Percentiles rank a stretch among this genome's conserved stretches.
Evolutionary conservation across 2,113 vertebrate genomes (phyloP).

Genomic region (Thryonomys swinderianus): DNA sequence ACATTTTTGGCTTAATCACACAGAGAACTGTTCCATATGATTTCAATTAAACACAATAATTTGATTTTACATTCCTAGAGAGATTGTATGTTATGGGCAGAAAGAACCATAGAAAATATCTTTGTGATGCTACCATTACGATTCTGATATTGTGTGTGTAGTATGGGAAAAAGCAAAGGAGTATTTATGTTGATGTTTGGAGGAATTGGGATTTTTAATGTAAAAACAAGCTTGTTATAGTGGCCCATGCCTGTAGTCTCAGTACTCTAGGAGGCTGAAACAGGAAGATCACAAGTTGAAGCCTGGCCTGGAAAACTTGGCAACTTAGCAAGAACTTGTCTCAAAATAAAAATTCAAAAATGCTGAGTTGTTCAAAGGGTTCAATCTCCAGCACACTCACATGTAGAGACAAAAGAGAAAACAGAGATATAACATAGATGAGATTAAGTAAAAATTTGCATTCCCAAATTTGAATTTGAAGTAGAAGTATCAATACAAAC

Average conservation of each 20-base stretch:
- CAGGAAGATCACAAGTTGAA: not conserved
- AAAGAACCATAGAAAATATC: slow-evolving; percentile 35
- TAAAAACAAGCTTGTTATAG: not conserved
- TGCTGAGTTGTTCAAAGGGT: not conserved
- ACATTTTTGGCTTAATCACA: slow-evolving; percentile 31
- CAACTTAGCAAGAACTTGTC: not conserved
- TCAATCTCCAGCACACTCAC: not conserved
- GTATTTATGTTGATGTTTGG: slow-evolving; percentile 28
- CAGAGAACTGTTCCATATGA: slow-evolving; percentile 43
- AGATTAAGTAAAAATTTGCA: slow-evolving; percentile 37
- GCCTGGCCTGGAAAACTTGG: not conserved
- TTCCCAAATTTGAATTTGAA: slow-evolving; percentile 42
- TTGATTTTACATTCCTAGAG: slow-evolving; percentile 56
- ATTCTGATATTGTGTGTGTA: slow-evolving; percentile 45
- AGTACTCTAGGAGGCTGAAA: not conserved
- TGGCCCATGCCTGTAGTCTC: not conserved
- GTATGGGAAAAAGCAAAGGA: slow-evolving; percentile 48
- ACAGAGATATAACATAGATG: not conserved
- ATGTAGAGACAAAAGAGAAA: not conserved
- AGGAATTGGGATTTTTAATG: slow-evolving; percentile 20
- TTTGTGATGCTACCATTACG: slow-evolving; percentile 13
- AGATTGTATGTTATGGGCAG: slow-evolving; percentile 29
- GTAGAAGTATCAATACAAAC: slow-evolving; percentile 19
- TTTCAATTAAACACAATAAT: slow-evolving; percentile 44
- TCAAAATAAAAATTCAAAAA: not conserved